These are phyloP conservation scores for Gnathonemus echidnorhynchus DNA, from an alignment of 2,113 vertebrate genomes.

Conservation along the genomic window DNA sequence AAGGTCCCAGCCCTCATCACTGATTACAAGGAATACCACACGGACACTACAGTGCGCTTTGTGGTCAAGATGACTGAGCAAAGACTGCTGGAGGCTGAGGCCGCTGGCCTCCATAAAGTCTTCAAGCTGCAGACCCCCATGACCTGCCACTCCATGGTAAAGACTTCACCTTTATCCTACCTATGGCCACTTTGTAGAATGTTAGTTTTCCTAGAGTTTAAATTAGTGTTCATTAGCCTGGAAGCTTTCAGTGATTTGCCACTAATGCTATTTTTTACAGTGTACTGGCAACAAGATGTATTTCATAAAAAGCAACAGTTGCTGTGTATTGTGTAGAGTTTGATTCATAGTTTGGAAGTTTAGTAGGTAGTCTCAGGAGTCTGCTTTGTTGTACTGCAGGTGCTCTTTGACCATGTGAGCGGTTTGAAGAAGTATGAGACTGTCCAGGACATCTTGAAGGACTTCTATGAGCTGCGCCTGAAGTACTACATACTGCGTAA, in stretches of 20 bases:
- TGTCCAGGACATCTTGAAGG: constrained; percentile 76
- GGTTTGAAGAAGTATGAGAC: constrained; percentile 89
- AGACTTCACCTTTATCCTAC: not conserved
- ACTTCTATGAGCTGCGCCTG: constrained; percentile 85
- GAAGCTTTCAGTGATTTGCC: not conserved
- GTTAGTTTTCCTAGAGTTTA: not conserved
- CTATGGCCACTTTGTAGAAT: not conserved
- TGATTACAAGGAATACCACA: constrained; percentile 95
- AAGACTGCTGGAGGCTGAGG: constrained; percentile 74
- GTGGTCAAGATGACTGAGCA: constrained; percentile 81
- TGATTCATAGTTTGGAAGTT: not conserved
- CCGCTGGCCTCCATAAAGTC: constrained; percentile 85
- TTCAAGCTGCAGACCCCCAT: constrained; percentile 87
- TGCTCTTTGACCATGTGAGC: constrained; percentile 90
- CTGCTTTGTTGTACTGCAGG: constrained; percentile 52
- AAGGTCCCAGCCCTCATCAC: constrained; percentile 85
- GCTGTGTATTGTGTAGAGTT: not conserved
- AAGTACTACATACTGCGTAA: constrained; percentile 86
- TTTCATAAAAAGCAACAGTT: not conserved
- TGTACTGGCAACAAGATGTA: not conserved
- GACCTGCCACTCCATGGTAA: constrained; percentile 94
- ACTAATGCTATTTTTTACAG: not conserved
- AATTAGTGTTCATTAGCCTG: not conserved
- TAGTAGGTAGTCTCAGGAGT: not conserved
- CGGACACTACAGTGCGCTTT: constrained; percentile 88